Evolutionary conservation across 2,888 invertebrate species (phyloP), one percentile per base, ranked within the genome.

Genomic region (Cryptus armator): DNA sequence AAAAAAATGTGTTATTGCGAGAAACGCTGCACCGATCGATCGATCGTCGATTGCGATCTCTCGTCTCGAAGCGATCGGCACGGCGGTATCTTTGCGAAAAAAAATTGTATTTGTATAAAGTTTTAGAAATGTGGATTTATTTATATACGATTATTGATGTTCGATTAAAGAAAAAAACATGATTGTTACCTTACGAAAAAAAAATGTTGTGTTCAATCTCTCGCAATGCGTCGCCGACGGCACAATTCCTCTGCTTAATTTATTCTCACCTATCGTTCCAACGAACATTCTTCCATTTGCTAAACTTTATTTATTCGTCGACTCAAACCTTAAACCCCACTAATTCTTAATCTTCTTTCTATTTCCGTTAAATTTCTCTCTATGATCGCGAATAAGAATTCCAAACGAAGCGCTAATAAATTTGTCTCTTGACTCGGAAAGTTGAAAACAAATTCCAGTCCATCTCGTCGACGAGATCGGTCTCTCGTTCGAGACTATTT

Each of bases 111-210:
- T 89, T 92, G 92, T 92, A 92, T 90, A 92, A 92, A 93, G 91
- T 91, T 89, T 89, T 90, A 89, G 87, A 90, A 72, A 85, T 89
- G 90, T 89, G 90, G 87, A 91, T 91, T 81, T 92, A 93, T 93
- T 92, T 93, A 92, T 92, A 91, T 91, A 89, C 72, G 79, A 85
- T 79, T 87, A 91, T 90, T 92, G 89, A 92, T 92, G 91, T 93
- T 92, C 89, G 89, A 93, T 93, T 92, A 92, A 92, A 93, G 77
- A 85, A 67, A 64, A 64, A 82, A 89, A 85, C 83, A 87, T 90
- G 90, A 92, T 92, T 93, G 92, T 93, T 93, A 92, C 91, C 92
- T 90, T 91, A 92, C 62, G 76, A 71, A 79, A 74, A 59, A 37
- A 70, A 44, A 64, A 70, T 48, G 44, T 74, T 29, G 70, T 74